A percentile compares a stretch with the other conserved stretches of the same genome.
Conservation (phyloP, 2,888 invertebrate species). For the Diaprepes abbreviatus region DNA sequence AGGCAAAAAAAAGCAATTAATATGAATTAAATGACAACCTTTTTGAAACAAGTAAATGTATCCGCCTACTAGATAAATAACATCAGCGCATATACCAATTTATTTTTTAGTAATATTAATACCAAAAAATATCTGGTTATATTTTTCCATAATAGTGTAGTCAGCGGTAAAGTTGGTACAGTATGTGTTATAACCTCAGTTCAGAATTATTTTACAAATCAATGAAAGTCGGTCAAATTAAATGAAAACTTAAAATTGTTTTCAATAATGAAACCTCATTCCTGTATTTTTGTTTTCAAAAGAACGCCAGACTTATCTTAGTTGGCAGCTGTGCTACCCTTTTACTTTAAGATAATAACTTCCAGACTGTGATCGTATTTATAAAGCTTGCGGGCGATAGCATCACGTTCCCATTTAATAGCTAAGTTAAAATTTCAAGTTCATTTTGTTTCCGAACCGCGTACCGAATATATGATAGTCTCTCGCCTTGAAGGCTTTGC, state of each 20-base stretch:
- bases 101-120: too few species aligned
- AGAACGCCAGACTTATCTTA: not conserved
- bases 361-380: conserved; percentile 14
- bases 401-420: conserved; percentile 16
- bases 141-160: too few species aligned
- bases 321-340: conserved; percentile 7
- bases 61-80: too few species aligned
- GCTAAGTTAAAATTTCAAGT: conserved; percentile 9
- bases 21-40: too few species aligned
- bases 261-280: not conserved
- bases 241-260: not conserved
- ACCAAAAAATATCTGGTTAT: too few species aligned
- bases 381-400: conserved; percentile 2
- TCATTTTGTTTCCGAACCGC: conserved; percentile 17
- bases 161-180: too few species aligned
- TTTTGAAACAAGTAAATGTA: too few species aligned
- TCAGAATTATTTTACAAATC: too few species aligned
- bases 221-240: not conserved
- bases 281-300: conserved; percentile 1
- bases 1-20: too few species aligned
- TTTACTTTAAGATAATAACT: conserved; percentile 9
- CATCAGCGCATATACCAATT: too few species aligned
- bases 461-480: conserved; percentile 18
- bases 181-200: too few species aligned
- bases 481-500: not conserved